Evolutionary conservation across 2,797 vertebrate species (phyloP), one percentile per base, ranked within the genome.

Genomic region (Oreochromis mossambicus): DNA sequence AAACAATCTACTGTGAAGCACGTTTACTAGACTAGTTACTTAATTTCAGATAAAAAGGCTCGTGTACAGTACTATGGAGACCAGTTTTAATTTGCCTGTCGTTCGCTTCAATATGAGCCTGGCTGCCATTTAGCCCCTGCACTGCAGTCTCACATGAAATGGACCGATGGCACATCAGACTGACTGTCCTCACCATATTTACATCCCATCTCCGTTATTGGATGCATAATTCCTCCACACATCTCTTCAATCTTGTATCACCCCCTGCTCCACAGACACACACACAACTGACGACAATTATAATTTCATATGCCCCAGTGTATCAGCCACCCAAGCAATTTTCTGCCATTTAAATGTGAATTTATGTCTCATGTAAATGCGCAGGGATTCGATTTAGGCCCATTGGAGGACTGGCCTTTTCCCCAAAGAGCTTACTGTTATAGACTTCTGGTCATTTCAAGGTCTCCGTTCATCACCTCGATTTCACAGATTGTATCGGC

Each of bases 401-500:
- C 91, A 92, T 87, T 90, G 94, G 95, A 96, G 91, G 91, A 92
- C 91, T 96, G 96, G 97, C 96, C 95, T 98, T 97, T 97, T 91
- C 89, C 79, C 79, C 94, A 94, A 90, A 90, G 92, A 87, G 96
- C 92, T 80, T 92, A 95, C 89, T 90, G 88, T 91, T 95, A 94
- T 58, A 87, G 90, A 48, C 80, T 81, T 92, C 61, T 90, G 90
- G 84, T 91, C 88, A 85, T 92, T 91, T 90, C 85, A 86, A 87
- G 85, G 86, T 85, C 89, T 84, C 83, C 7, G 76, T 93, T 92
- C 84, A 86, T 92, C 90, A 89, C 80, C 85, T 91, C 86, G 51
- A 88, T 88, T 84, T 85, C 83, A 88, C 80, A 82, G 43, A 84
- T 73, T 3, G 83, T 24, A 70, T 5, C 5, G 2, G 38, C 15